These are phyloP conservation scores for Echiichthys vipera DNA, from an alignment of 2,797 vertebrate genomes.

Conservation along the genomic window DNA sequence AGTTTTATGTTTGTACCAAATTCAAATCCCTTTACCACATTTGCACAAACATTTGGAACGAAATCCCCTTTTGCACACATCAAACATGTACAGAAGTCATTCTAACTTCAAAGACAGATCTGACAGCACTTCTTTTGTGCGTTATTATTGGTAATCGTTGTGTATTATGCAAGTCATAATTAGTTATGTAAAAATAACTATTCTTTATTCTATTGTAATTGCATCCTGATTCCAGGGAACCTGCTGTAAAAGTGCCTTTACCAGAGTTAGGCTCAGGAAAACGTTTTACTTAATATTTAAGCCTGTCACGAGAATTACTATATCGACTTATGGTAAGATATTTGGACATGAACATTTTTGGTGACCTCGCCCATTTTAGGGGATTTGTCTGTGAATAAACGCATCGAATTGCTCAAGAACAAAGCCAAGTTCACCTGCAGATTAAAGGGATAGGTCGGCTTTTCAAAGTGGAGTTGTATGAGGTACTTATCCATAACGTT, in stretches of 20 bases:
- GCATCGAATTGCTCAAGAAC: too few relatives aligned
- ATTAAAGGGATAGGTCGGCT: too few relatives aligned
- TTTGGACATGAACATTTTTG: too few relatives aligned
- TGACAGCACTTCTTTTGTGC: not conserved
- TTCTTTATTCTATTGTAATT: not conserved
- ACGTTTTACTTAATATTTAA: too few relatives aligned
- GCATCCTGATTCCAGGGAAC: not conserved
- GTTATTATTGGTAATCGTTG: not conserved
- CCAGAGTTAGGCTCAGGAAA: not conserved
- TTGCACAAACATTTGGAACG: not conserved
- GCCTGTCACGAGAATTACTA: too few relatives aligned
- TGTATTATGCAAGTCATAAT: not conserved
- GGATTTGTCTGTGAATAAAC: too few relatives aligned
- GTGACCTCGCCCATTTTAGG: too few relatives aligned
- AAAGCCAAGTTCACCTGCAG: too few relatives aligned
- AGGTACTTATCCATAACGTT: too few relatives aligned
- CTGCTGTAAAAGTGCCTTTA: not conserved
- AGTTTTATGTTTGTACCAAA: slow-evolving; percentile 2
- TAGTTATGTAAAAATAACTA: not conserved
- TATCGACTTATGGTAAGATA: too few relatives aligned
- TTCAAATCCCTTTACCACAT: not conserved
- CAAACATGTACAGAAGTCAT: not conserved
- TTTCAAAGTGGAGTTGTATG: too few relatives aligned
- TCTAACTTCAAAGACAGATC: not conserved
- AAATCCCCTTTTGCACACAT: not conserved